These are phyloP conservation scores for Enteromius trimaculatus DNA, from an alignment of 2,797 vertebrate species.

Conservation along the genomic window DNA sequence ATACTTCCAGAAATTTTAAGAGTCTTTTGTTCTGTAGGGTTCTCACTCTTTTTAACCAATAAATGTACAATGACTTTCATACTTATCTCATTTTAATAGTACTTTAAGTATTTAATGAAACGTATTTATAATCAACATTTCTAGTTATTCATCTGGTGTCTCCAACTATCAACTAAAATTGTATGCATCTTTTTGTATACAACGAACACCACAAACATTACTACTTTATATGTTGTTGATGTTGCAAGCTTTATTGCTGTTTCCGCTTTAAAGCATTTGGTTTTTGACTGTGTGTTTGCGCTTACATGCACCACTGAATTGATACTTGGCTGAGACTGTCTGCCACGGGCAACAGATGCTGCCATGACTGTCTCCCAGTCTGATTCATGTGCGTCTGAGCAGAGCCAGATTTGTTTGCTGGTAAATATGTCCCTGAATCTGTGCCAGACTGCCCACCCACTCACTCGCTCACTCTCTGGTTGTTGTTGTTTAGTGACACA, in stretches of 20 bases:
- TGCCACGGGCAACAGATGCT: slow-evolving; percentile 63
- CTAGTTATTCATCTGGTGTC: not conserved
- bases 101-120: not conserved
- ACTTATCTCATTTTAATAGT: not conserved
- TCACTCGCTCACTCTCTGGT: slow-evolving; percentile 33
- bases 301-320: slow-evolving; percentile 4
- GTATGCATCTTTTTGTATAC: slow-evolving; percentile 11
- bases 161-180: slow-evolving; percentile 3
- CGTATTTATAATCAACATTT: not conserved
- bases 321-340: slow-evolving; percentile 23
- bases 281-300: slow-evolving; percentile 35
- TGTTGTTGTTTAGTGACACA: slow-evolving; percentile 60
- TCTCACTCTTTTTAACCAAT: too few species aligned
- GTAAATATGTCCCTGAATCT: slow-evolving; percentile 58
- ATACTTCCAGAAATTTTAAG: too few species aligned
- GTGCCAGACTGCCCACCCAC: slow-evolving; percentile 48
- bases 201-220: slow-evolving; percentile 1
- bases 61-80: too few species aligned
- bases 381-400: slow-evolving; percentile 55
- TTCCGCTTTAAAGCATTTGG: slow-evolving; percentile 21
- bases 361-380: slow-evolving; percentile 47
- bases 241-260: slow-evolving; percentile 16
- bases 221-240: not conserved
- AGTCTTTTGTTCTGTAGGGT: too few species aligned
- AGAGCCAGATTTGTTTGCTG: slow-evolving; percentile 59